These are phyloP conservation scores for Vesta saturnalis DNA, from an alignment of 2,888 invertebrate species.

Conservation along the genomic window DNA sequence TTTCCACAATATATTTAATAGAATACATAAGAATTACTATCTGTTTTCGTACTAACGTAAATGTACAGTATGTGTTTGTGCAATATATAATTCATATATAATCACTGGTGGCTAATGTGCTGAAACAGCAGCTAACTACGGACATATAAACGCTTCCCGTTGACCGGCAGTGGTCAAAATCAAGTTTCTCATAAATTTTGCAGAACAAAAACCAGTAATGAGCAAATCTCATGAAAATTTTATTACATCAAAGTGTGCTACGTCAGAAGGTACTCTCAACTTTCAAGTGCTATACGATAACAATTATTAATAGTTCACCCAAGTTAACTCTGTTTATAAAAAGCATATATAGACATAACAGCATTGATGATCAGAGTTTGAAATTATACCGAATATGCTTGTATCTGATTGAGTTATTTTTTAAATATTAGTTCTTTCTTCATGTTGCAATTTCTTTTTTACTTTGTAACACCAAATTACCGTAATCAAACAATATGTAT, in stretches of 20 bases:
- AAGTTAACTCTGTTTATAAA: background rate
- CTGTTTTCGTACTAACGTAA: constrained; percentile 14
- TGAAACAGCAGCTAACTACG: constrained; percentile 24
- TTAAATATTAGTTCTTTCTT: no score
- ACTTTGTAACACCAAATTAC: no score
- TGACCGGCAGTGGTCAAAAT: constrained; percentile 44
- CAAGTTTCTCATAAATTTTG: constrained; percentile 55
- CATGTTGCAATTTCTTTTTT: no score
- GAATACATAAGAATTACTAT: constrained; percentile 15
- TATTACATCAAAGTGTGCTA: constrained; percentile 46
- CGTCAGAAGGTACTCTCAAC: constrained; percentile 16
- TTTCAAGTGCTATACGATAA: background rate
- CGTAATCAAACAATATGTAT: no score
- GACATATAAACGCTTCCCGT: constrained; percentile 33
- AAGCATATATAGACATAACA: no score
- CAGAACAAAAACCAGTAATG: constrained; percentile 58
- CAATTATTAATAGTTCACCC: background rate
- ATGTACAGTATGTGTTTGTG: constrained; percentile 18
- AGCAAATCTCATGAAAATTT: constrained; percentile 59
- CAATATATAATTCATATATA: constrained; percentile 29
- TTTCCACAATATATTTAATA: background rate
- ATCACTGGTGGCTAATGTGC: constrained; percentile 24
- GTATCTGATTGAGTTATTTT: no score
- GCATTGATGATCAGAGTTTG: no score
- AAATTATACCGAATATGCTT: no score